Percentiles rank a stretch among this genome's conserved stretches.
phyloP scores from a whole-genome alignment of 2,888 invertebrate species.

The Caenorhabditis angaria region DNA sequence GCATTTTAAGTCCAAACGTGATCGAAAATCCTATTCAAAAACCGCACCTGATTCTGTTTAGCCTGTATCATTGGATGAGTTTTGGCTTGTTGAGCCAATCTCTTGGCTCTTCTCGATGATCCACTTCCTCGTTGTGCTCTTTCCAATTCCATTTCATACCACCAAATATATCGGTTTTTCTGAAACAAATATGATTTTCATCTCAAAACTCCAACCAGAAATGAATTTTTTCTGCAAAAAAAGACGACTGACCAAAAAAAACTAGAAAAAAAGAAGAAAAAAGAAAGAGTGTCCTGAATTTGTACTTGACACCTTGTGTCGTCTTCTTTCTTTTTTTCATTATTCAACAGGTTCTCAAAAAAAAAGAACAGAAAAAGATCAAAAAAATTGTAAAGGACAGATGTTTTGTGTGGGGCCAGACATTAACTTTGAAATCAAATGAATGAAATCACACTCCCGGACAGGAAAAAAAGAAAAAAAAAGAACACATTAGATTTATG shows the following conservation, averaged over 20 bases:
- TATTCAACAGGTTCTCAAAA: not conserved
- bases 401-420: too few relatives aligned
- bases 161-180: not conserved
- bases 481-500: too few relatives aligned
- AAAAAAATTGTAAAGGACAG: not conserved
- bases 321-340: not conserved
- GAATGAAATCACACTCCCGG: not conserved
- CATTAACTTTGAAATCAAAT: not conserved
- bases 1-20: not conserved
- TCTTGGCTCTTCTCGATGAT: conserved; percentile 37
- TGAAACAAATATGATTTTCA: not conserved
- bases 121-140: conserved; percentile 19
- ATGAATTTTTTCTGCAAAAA: not conserved
- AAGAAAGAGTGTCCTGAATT: conserved; percentile 9
- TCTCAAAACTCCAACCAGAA: not conserved
- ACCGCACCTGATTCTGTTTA: conserved; percentile 64
- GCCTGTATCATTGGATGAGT: conserved; percentile 64
- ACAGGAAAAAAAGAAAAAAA: too few relatives aligned
- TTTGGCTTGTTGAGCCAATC: conserved; percentile 40
- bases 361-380: conserved; percentile 5
- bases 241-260: not conserved
- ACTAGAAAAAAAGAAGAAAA: conserved; percentile 7
- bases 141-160: conserved; percentile 15
- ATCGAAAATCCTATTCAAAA: not conserved
- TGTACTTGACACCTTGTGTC: not conserved